Evolutionary conservation across 2,113 vertebrate genomes (phyloP), one percentile per base, ranked within the genome.

Genomic region (Cephalopterus ornatus): DNA sequence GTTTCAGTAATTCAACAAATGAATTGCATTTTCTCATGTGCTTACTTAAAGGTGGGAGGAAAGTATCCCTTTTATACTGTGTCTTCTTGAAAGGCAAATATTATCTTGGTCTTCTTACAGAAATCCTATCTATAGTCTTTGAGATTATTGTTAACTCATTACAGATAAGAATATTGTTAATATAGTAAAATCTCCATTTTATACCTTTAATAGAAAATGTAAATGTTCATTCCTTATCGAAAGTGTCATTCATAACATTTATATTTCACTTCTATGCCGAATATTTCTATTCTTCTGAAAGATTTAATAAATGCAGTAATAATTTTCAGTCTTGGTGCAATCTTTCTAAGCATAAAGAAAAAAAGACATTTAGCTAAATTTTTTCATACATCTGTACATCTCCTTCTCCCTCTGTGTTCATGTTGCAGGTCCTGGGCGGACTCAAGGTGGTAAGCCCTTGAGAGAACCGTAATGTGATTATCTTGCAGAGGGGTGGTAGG

Each of bases 391-490:
- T 81, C 37, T 73, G n/a, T 68, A 70, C 75, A 91, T 70, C 55
- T 74, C 82, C 49, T 61, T 88, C 35, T 91, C 53, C 66, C 44
- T 80, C 41, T 53, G 28, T 14, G n/a, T 78, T 73, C 32, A 49
- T 89, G 55, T 78, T 94, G 32, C 79, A 75, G 73, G 66, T 92
- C 67, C 79, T 63, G 37, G 47, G 78, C 88, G 77, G 79, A 93
- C 96, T 95, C 96, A 97, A 97, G 95, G 94, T 97, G 96, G 94
- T 90, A 96, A 97, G 85, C 96, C 89, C 92, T 96, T 97, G 94
- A 94, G 96, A 90, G 92, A 94, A 79, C 59, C 33, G 26, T 96
- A 96, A 97, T 94, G 61, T 91, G 85, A 96, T 97, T 97, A 94
- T 90, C 90, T 92, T 89, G 68, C 65, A 96, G 87, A 88, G 86